Evolutionary conservation across 2,888 invertebrate genomes (phyloP).

Genomic region (Lomographa bimaculata): DNA sequence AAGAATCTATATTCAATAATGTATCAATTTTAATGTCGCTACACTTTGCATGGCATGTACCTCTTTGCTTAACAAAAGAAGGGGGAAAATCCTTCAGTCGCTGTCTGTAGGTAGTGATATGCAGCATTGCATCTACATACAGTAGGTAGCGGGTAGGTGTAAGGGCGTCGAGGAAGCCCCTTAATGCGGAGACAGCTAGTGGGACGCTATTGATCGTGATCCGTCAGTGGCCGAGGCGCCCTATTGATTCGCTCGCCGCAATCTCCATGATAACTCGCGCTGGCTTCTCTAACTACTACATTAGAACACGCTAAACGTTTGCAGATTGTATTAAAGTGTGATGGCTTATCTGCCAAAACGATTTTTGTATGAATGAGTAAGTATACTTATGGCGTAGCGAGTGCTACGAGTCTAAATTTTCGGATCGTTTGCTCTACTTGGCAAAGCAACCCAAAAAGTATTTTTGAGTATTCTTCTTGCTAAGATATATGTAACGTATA

Average conservation of each 20-base stretch:
- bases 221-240: slow-evolving; percentile 80
- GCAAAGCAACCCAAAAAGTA: no score
- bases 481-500: no score
- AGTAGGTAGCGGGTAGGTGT: slow-evolving; percentile 74
- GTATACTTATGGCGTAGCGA: no score
- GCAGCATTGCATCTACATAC: slow-evolving; percentile 39
- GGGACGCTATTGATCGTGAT: slow-evolving; percentile 82
- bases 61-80: slow-evolving; percentile 19
- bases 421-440: no score
- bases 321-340: slow-evolving; percentile 37
- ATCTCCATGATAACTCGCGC: slow-evolving; percentile 82
- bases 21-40: no score
- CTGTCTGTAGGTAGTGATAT: slow-evolving; percentile 15
- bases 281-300: slow-evolving; percentile 68
- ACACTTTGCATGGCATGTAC: no score
- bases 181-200: slow-evolving; percentile 81
- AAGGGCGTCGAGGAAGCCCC: slow-evolving; percentile 82
- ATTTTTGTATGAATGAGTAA: no score
- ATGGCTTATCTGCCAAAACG: slow-evolving; percentile 37
- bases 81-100: slow-evolving; percentile 17
- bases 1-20: no score
- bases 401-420: no score
- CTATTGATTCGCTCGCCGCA: slow-evolving; percentile 83
- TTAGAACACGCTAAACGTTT: slow-evolving; percentile 56
- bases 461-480: no score